Evolutionary conservation across 2,888 invertebrate genomes (phyloP).

Genomic region (Mythimna pallens): DNA sequence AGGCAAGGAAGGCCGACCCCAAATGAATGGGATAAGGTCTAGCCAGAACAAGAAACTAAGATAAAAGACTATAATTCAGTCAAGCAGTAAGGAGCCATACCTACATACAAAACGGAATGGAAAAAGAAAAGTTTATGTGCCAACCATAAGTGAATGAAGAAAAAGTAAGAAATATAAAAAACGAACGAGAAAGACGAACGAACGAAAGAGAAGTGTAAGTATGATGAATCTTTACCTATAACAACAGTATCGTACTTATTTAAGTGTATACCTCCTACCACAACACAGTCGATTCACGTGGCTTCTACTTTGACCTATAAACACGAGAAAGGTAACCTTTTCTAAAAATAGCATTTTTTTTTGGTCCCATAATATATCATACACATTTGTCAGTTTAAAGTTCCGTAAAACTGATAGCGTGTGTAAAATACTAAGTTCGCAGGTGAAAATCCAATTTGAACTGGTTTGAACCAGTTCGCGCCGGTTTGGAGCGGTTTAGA

Average conservation of each 20-base stretch:
- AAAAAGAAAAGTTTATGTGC: background rate
- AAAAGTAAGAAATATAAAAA: no score
- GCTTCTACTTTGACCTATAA: background rate
- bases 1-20: no score
- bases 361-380: background rate
- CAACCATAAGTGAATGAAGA: no score
- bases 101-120: background rate
- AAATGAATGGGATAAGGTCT: no score
- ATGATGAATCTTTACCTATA: background rate
- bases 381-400: constrained; percentile 3
- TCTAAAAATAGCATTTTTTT: background rate
- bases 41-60: background rate
- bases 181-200: no score
- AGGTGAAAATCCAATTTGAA: constrained; percentile 61
- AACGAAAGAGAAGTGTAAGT: no score
- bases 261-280: background rate
- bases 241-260: background rate
- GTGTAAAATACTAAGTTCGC: constrained; percentile 41
- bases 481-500: constrained; percentile 21
- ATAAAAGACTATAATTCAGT: background rate
- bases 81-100: no score
- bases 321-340: background rate
- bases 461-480: constrained; percentile 48
- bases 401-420: constrained; percentile 25
- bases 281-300: background rate